Evolutionary conservation across 2,113 vertebrate species (phyloP).

Genomic region (Zeus faber): DNA sequence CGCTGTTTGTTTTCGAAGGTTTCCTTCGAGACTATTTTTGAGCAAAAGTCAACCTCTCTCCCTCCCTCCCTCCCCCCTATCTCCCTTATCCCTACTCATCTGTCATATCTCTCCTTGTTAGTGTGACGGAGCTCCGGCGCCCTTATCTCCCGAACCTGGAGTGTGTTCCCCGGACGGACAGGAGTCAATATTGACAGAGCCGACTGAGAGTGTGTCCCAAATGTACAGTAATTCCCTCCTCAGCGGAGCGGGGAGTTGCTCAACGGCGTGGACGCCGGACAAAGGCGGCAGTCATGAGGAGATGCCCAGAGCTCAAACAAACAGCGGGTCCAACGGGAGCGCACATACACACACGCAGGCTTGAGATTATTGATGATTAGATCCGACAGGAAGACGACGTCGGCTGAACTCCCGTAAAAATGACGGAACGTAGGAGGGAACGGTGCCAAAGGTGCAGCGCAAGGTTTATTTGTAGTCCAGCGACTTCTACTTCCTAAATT

Average conservation of each 20-base stretch:
- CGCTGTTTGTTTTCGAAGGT: too few relatives aligned
- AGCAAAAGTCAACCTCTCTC: too few relatives aligned
- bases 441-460: too few relatives aligned
- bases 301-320: conserved; percentile 23
- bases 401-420: too few relatives aligned
- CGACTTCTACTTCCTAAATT: too few relatives aligned
- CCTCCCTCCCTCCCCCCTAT: too few relatives aligned
- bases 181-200: conserved; percentile 32
- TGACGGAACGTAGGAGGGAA: too few relatives aligned
- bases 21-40: too few relatives aligned
- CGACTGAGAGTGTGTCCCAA: conserved; percentile 5
- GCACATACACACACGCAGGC: neutral
- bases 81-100: too few relatives aligned
- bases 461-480: too few relatives aligned
- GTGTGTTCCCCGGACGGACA: conserved; percentile 15
- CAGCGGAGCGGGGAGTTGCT: conserved; percentile 23
- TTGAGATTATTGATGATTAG: too few relatives aligned
- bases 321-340: conserved; percentile 8
- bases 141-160: conserved; percentile 13
- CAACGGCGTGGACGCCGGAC: conserved; percentile 22
- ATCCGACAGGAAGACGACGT: too few relatives aligned
- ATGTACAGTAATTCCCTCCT: conserved; percentile 23
- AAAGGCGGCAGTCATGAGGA: conserved; percentile 27
- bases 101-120: conserved; percentile 6
- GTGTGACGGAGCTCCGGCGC: neutral